Conservation (phyloP, 2,797 vertebrate species). For the Champsocephalus gunnari region DNA sequence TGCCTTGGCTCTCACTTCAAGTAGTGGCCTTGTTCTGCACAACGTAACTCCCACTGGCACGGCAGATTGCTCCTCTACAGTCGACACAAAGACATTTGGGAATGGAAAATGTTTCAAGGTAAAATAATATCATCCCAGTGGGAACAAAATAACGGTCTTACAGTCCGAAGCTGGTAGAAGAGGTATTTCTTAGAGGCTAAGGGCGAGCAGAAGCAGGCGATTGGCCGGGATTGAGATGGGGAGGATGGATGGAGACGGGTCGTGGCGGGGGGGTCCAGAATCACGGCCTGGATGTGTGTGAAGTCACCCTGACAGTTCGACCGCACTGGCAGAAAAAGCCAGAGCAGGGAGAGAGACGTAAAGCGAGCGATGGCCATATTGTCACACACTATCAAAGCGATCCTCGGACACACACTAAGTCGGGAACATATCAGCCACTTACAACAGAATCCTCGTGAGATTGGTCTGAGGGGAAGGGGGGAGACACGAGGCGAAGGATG, state of each 20-base stretch:
- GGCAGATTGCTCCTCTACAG: not conserved
- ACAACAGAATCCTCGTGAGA: not conserved
- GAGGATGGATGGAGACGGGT: constrained; percentile 38
- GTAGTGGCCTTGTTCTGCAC: too few species aligned
- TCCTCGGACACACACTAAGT: not conserved
- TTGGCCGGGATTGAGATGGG: constrained; percentile 43
- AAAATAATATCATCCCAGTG: not conserved
- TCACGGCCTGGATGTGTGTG: constrained; percentile 50
- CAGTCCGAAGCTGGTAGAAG: constrained; percentile 17
- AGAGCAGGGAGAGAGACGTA: not conserved
- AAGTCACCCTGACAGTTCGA: constrained; percentile 61
- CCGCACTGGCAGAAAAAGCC: constrained; percentile 22
- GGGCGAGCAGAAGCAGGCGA: constrained; percentile 11
- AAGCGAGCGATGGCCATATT: not conserved
- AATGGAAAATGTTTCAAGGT: not conserved
- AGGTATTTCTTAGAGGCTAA: not conserved
- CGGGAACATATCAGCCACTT: not conserved
- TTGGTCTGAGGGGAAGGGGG: constrained; percentile 15
- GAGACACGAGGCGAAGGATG: not conserved
- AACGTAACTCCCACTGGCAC: too few species aligned
- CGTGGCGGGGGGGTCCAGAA: constrained; percentile 61
- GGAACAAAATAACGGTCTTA: not conserved
- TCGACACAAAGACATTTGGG: not conserved
- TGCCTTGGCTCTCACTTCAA: too few species aligned
- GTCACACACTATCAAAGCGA: not conserved